Conservation (phyloP, 2,888 invertebrate species). For the Phengaris arion region DNA sequence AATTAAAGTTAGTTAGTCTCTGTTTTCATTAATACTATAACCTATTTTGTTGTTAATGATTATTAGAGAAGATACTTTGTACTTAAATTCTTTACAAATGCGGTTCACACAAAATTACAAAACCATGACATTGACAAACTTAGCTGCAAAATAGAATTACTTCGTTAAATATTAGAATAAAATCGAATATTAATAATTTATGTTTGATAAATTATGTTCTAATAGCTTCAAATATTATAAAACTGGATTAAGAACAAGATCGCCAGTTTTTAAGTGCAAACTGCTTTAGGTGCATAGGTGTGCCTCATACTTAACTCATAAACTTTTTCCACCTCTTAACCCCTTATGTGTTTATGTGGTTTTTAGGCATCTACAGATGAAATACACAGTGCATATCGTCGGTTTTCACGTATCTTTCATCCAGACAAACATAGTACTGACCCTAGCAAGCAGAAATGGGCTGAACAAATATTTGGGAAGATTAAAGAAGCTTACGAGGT, state of each 20-base stretch:
- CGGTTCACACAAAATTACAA: background rate
- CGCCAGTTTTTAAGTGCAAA: too few species aligned
- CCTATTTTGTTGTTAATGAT: background rate
- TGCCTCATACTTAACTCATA: too few species aligned
- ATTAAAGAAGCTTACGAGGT: constrained; percentile 97
- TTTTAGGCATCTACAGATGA: constrained; percentile 93
- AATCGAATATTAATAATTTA: too few species aligned
- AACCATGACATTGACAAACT: background rate
- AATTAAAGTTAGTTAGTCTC: background rate
- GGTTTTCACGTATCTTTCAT: constrained; percentile 95
- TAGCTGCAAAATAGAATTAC: background rate
- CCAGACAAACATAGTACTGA: constrained; percentile 96
- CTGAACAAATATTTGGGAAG: constrained; percentile 94
- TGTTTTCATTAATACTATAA: background rate
- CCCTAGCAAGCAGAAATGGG: constrained; percentile 89
- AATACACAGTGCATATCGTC: constrained; percentile 95
- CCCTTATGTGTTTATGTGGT: background rate
- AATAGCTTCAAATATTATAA: too few species aligned
- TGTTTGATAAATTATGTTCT: too few species aligned
- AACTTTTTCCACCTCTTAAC: background rate
- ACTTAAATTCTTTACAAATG: background rate
- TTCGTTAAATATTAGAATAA: too few species aligned
- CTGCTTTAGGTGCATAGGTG: too few species aligned
- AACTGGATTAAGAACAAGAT: too few species aligned
- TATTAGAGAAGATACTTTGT: background rate